These are phyloP conservation scores for Nothura maculosa DNA, from an alignment of 2,797 vertebrate species.

Conservation along the genomic window DNA sequence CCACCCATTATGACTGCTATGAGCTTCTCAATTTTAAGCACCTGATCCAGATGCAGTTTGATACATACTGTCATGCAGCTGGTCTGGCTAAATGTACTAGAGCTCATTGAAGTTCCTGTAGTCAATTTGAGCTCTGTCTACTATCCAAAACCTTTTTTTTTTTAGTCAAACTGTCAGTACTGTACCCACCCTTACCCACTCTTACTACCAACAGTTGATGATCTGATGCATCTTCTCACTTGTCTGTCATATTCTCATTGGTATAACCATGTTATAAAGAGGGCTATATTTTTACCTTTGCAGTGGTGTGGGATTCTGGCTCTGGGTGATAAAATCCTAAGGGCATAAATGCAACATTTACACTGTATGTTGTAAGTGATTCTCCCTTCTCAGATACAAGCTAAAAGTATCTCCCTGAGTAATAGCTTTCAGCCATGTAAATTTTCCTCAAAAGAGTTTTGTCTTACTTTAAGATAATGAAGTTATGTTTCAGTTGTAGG, in stretches of 20 bases:
- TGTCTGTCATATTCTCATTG: neutral
- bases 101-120: neutral
- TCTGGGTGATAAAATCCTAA: neutral
- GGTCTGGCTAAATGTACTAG: neutral
- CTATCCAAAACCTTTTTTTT: neutral
- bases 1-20: neutral
- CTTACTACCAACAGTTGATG: neutral
- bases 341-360: neutral
- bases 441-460: neutral
- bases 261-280: neutral
- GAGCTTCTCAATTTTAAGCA: neutral
- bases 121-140: neutral
- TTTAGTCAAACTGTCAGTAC: neutral
- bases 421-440: neutral
- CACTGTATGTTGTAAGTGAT: neutral
- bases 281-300: neutral
- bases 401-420: neutral
- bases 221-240: neutral
- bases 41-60: neutral
- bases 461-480: neutral
- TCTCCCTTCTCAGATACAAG: neutral
- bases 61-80: neutral
- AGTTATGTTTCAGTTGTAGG: neutral
- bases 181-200: neutral
- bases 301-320: neutral